Evolutionary conservation across 1,140 invertebrate species (phyloP), one percentile per base, ranked within the genome.

Genomic region (Drosophila suzukii): DNA sequence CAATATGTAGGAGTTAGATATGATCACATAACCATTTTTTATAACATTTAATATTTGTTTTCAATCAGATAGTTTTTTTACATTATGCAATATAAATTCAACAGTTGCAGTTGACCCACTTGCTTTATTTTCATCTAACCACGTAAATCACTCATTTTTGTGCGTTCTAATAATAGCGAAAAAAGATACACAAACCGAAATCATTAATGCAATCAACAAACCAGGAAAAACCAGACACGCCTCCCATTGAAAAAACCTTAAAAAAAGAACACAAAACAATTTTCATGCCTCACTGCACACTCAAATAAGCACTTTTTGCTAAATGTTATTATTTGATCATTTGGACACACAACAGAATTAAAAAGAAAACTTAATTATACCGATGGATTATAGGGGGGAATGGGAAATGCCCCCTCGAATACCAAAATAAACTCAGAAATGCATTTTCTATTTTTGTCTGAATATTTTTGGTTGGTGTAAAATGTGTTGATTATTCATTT

Each of bases 301-400:
- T 68, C 30, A 77, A 88, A 86, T 83, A 88, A 59, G 51, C 58
- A 65, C 34, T 20, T 46, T 67, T 82, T 49, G 75, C 57, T 76
- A 79, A 86, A 86, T 79, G 79, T 79, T 86, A 78, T 86, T 78
- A 86, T 75, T 73, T 73, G 61, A 68, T 73, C 61, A 15, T 36
- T 61, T 15, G 11, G 4, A 58, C 56, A 44, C 73, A 70, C 61
- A 67, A 57, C 55, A 68, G 63, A 68, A 57, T 58, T 44, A 65
- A 70, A 81, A 81, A 81, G 68, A 85, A 74, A 85, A 88, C 83
- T 78, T 63, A 78, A 88, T 75, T 81, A 78, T 60, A 72, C 8
- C 15, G 34, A 41, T 63, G 27, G 15, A 36, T 20, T 17, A 15
- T 15, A 13, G 61, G 8, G n/a, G 50, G 41, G 17, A 15, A 13